Conservation (phyloP, 1,140 invertebrate species). For the Drosophila rhopaloa region DNA sequence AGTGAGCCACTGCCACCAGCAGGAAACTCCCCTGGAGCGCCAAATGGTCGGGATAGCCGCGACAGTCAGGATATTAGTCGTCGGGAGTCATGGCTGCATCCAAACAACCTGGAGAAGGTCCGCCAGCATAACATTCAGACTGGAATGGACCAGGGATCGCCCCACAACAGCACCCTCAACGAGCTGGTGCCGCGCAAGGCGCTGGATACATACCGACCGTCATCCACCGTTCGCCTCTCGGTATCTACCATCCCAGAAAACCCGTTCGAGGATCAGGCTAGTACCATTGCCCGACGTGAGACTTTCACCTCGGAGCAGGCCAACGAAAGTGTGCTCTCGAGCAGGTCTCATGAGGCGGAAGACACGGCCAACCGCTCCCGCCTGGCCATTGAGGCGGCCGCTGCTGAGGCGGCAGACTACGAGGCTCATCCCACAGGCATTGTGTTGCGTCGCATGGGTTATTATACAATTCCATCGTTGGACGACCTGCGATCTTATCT, state of each 20-base stretch:
- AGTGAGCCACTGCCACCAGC: slow-evolving; percentile 26
- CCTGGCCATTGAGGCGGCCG: slow-evolving; percentile 49
- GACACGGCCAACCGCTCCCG: slow-evolving; percentile 36
- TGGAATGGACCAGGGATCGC: slow-evolving; percentile 50
- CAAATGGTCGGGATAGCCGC: slow-evolving; percentile 2
- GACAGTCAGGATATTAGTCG: slow-evolving; percentile 54
- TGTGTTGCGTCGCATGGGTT: slow-evolving; percentile 89
- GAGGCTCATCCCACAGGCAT: slow-evolving; percentile 87
- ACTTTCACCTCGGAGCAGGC: slow-evolving; percentile 55
- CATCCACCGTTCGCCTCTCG: slow-evolving; percentile 47
- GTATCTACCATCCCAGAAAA: slow-evolving; percentile 76
- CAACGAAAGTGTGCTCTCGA: slow-evolving; percentile 62
- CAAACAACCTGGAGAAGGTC: slow-evolving; percentile 77
- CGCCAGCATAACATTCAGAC: slow-evolving; percentile 76
- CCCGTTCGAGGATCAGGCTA: slow-evolving; percentile 73
- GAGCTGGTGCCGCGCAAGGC: slow-evolving; percentile 77
- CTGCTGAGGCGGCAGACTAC: slow-evolving; percentile 64
- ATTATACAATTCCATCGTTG: slow-evolving; percentile 94
- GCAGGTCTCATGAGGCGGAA: slow-evolving; percentile 55
- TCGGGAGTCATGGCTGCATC: slow-evolving; percentile 82
- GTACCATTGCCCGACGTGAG: slow-evolving; percentile 48
- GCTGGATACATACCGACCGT: slow-evolving; percentile 63
- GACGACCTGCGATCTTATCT: slow-evolving; percentile 89
- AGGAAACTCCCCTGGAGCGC: background rate
- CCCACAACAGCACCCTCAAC: slow-evolving; percentile 71